Conservation (phyloP, 2,797 vertebrate genomes). For the Ciconia nigra region DNA sequence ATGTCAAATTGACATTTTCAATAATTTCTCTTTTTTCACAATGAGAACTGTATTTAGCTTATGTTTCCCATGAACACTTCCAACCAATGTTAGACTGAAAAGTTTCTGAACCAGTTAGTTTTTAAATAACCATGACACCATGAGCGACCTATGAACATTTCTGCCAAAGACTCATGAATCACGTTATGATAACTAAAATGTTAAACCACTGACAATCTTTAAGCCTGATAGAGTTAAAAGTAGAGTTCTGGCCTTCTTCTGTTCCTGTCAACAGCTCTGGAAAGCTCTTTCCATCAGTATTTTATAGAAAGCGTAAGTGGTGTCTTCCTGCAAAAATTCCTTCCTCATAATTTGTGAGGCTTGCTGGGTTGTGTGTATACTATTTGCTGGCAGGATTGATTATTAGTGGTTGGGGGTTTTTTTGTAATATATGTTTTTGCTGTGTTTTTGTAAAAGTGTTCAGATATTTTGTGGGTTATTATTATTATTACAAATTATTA, state of each 20-base stretch:
- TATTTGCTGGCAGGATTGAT: not conserved
- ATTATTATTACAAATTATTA: not conserved
- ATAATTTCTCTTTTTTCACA: not conserved
- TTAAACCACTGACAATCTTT: not conserved
- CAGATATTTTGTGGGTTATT: not conserved
- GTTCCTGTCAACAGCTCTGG: not conserved
- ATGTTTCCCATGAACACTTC: not conserved
- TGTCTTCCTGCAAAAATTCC: not conserved
- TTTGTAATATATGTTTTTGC: not conserved
- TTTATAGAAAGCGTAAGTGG: not conserved
- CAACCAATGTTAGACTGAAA: not conserved
- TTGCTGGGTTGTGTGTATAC: not conserved
- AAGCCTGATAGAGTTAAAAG: not conserved
- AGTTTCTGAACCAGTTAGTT: not conserved
- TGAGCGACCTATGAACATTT: accelerated
- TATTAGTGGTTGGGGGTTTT: not conserved
- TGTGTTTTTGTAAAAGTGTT: not conserved
- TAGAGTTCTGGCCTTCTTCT: not conserved
- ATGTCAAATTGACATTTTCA: not conserved
- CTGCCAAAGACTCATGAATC: too few species aligned
- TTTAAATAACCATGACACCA: not conserved
- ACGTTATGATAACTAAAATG: not conserved
- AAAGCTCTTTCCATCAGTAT: not conserved
- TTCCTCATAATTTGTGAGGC: not conserved
- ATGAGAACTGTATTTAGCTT: not conserved